phyloP scores from a whole-genome alignment of 2,888 invertebrate species.

The Luperina nickerlii region DNA sequence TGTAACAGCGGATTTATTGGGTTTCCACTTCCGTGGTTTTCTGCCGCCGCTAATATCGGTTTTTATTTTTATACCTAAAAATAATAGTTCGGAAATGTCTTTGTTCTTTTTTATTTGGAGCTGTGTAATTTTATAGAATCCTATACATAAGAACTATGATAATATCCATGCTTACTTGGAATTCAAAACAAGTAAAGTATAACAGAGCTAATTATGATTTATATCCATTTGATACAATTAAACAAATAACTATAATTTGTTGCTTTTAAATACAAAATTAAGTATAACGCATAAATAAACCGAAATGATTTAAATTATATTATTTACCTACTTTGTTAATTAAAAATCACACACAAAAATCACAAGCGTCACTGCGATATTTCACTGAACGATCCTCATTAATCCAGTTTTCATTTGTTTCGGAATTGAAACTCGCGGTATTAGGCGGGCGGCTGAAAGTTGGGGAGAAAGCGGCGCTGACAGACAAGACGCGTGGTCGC shows the following conservation, averaged over 20 bases:
- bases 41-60: conserved; percentile 18
- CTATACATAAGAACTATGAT: background rate
- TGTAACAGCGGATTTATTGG: conserved; percentile 43
- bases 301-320: conserved; percentile 15
- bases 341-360: conserved; percentile 63
- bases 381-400: conserved; percentile 72
- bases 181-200: background rate
- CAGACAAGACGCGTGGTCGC: conserved; percentile 77
- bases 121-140: conserved; percentile 4
- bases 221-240: background rate
- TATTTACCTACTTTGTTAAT: conserved; percentile 49
- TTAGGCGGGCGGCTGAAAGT: conserved; percentile 70
- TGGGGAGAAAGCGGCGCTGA: conserved; percentile 65
- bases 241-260: background rate
- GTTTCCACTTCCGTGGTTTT: conserved; percentile 49
- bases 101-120: conserved; percentile 31
- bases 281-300: background rate
- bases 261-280: conserved; percentile 4
- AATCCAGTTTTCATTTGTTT: conserved; percentile 66
- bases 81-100: conserved; percentile 26
- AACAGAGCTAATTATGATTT: background rate
- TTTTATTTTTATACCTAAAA: conserved; percentile 26
- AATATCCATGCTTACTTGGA: background rate
- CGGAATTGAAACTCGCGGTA: conserved; percentile 67
- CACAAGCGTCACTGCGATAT: conserved; percentile 66